These are phyloP conservation scores for Cassiopea andromeda DNA, from an alignment of 30 jellyfish, hydroid and myxozoan genomes.

Conservation along the genomic window DNA sequence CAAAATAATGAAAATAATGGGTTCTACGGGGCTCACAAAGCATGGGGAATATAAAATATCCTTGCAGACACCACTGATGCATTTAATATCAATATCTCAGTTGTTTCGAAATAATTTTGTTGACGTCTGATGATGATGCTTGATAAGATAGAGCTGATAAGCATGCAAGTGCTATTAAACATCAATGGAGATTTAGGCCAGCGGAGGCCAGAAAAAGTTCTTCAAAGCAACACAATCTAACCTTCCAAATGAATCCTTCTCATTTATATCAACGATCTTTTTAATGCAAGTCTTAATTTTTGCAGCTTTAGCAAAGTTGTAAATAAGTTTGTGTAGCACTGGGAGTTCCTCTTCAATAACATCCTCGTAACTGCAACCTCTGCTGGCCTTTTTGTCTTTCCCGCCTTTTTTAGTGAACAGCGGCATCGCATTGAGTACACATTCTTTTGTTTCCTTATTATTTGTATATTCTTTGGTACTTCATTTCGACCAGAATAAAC, in stretches of 20 bases:
- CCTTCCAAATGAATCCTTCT: slow-evolving; percentile 62
- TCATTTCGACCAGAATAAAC: neutral
- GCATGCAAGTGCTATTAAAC: no score
- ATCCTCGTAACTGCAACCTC: slow-evolving; percentile 65
- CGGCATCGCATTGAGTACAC: slow-evolving; percentile 53
- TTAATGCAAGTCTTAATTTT: slow-evolving; percentile 25
- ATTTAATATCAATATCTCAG: no score
- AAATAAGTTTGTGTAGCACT: slow-evolving; percentile 38
- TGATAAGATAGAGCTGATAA: no score
- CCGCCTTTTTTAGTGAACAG: slow-evolving; percentile 56
- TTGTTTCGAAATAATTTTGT: no score
- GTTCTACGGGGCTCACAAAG: no score
- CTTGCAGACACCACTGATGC: no score
- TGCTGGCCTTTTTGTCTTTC: slow-evolving; percentile 39
- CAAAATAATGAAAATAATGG: no score
- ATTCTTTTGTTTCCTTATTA: neutral
- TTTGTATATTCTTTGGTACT: neutral
- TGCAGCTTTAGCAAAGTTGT: slow-evolving; percentile 33
- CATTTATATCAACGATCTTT: slow-evolving; percentile 43
- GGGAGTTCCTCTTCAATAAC: slow-evolving; percentile 45
- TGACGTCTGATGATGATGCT: no score
- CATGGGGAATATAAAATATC: no score
- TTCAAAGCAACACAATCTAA: neutral
- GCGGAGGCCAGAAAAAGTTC: neutral
- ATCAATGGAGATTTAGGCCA: neutral